Percentiles rank a stretch among this genome's conserved stretches.
Conservation (phyloP, 2,888 invertebrate genomes). For the Acrobasis consociella region DNA sequence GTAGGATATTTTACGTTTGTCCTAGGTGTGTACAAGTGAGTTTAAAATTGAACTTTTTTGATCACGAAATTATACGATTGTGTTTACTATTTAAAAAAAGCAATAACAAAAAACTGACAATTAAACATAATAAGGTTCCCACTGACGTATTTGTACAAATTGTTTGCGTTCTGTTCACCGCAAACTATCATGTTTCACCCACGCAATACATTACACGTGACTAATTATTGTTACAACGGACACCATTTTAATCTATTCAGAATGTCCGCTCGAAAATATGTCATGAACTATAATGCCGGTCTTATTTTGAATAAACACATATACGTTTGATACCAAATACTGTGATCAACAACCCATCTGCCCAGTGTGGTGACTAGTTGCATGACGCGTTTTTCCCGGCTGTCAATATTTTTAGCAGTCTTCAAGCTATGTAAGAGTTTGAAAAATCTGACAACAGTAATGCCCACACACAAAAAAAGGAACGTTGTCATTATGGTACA, state of each 20-base stretch:
- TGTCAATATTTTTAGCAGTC: too few relatives aligned
- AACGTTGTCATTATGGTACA: too few relatives aligned
- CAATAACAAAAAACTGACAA: background rate
- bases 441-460: too few relatives aligned
- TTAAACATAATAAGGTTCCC: conserved; percentile 7
- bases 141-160: conserved; percentile 19
- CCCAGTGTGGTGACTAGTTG: too few relatives aligned
- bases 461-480: too few relatives aligned
- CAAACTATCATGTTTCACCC: conserved; percentile 17
- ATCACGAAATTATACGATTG: too few relatives aligned
- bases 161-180: conserved; percentile 15
- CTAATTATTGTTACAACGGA: conserved; percentile 15
- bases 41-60: background rate
- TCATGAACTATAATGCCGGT: background rate
- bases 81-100: too few relatives aligned
- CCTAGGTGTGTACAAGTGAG: background rate
- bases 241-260: background rate
- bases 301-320: too few relatives aligned
- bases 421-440: too few relatives aligned
- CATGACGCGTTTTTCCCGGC: too few relatives aligned
- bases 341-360: too few relatives aligned
- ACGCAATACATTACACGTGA: conserved; percentile 6
- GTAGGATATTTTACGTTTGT: background rate
- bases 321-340: too few relatives aligned
- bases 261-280: conserved; percentile 3